Evolutionary conservation across 2,888 invertebrate genomes (phyloP).

Genomic region (Drosophila monieri): DNA sequence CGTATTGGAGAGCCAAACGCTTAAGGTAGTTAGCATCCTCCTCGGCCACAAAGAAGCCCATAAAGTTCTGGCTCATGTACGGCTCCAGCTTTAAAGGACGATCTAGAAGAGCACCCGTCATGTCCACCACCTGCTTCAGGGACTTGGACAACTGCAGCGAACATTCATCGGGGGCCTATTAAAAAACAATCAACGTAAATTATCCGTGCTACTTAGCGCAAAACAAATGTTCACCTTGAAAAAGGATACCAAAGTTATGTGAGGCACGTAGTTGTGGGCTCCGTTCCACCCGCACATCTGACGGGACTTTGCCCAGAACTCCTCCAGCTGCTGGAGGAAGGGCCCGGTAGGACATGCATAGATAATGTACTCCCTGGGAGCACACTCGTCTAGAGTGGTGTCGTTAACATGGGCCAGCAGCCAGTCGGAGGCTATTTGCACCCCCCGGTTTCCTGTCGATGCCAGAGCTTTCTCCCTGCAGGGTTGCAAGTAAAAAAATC

Average conservation of each 20-base stretch:
- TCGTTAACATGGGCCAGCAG: slow-evolving; percentile 95
- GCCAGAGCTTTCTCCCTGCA: slow-evolving; percentile 93
- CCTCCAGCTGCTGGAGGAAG: slow-evolving; percentile 88
- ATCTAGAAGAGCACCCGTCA: slow-evolving; percentile 88
- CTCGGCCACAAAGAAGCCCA: slow-evolving; percentile 94
- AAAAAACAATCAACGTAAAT: background rate
- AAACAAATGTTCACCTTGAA: slow-evolving; percentile 88
- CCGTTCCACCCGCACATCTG: slow-evolving; percentile 93
- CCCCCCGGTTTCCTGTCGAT: slow-evolving; percentile 94
- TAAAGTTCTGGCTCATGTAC: slow-evolving; percentile 94
- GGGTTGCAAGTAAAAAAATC: slow-evolving; percentile 52
- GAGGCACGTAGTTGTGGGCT: slow-evolving; percentile 95
- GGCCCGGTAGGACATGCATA: slow-evolving; percentile 91
- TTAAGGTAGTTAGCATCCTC: slow-evolving; percentile 92
- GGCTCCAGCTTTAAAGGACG: slow-evolving; percentile 90
- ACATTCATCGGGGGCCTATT: slow-evolving; percentile 90
- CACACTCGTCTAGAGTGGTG: slow-evolving; percentile 89
- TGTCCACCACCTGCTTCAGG: slow-evolving; percentile 90
- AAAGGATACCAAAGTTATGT: slow-evolving; percentile 94
- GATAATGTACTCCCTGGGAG: slow-evolving; percentile 93
- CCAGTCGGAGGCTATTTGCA: slow-evolving; percentile 96
- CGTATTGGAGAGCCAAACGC: slow-evolving; percentile 91
- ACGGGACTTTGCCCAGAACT: slow-evolving; percentile 92
- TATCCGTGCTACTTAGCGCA: too few relatives aligned
- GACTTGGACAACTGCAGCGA: slow-evolving; percentile 88